Evolutionary conservation across 2,888 invertebrate species (phyloP), one percentile per base, ranked within the genome.

Genomic region (Nephrotoma flavescens): DNA sequence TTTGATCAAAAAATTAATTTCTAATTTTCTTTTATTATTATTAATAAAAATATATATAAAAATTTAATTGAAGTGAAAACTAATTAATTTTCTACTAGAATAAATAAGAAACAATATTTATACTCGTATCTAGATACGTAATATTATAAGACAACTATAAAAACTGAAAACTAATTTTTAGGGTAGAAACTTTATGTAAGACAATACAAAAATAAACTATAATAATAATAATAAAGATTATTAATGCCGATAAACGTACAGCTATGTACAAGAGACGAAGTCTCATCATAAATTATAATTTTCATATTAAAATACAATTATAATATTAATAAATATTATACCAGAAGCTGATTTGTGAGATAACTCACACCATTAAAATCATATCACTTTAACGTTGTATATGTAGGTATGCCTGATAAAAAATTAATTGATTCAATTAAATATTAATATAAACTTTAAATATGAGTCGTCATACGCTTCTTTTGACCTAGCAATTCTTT

Each of bases 351-450:
- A 84, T 84, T 41, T 84, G 42, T 84, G 84, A 84, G 42, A 84
- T 84, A 84, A 15, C 84, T 84, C 84, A 84, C 84, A 84, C 84
- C 84, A 84, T 84, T 84, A 42, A 84, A 84, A 84, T 84, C 41
- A 42, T 9, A 42, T 84, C 31, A 42, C 42, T 41, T 42, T 42
- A 84, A n/a, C 5, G 42, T 7, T 42, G n/a, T 6, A 15, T 15
- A 9, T 11, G 44, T 31, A 31, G 4, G 11, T 44, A 44, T 6
- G 44, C 11, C 44, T 4, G 11, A 31, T 31, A 31, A 31, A 19
- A 31, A 31, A 31, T 31, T 31, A 31, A 31, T 31, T 31, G 31
- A 44, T 44, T 11, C 44, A 44, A 44, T 44, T 44, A 44, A 44
- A 44, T 44, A 9, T 44, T 9, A 44, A 7, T 44, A 7, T 44